Evolutionary conservation across 2,888 invertebrate genomes (phyloP).

Genomic region (Marronus borbonicus): DNA sequence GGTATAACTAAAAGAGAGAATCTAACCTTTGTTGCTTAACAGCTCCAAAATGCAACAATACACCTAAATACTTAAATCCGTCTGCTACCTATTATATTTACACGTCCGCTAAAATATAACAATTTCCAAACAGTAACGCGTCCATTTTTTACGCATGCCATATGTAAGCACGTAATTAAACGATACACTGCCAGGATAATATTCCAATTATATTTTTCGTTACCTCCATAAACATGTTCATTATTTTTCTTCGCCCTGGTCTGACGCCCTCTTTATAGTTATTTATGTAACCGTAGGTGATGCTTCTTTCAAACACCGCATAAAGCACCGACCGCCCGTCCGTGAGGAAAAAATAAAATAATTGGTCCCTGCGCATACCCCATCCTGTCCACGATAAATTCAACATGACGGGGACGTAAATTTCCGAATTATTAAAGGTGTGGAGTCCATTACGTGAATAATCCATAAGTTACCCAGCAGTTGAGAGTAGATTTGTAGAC

Average conservation of each 20-base stretch:
- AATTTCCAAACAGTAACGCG: not conserved
- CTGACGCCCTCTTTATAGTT: constrained; percentile 45
- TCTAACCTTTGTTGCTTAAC: no score
- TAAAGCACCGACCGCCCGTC: constrained; percentile 27
- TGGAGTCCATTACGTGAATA: constrained; percentile 46
- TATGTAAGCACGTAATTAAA: constrained; percentile 30
- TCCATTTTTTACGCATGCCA: constrained; percentile 8
- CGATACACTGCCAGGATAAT: constrained; percentile 28
- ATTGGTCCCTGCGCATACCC: constrained; percentile 39
- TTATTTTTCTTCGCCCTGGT: constrained; percentile 31
- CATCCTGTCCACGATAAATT: constrained; percentile 34
- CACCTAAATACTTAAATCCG: no score
- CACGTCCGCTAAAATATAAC: not conserved
- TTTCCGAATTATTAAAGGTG: constrained; percentile 47
- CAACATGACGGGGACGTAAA: constrained; percentile 42
- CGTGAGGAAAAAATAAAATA: constrained; percentile 42
- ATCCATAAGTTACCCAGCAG: constrained; percentile 44
- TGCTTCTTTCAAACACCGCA: constrained; percentile 41
- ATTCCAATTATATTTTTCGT: constrained; percentile 43
- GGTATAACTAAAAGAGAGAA: no score
- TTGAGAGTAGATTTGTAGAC: constrained; percentile 32
- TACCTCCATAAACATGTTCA: constrained; percentile 46
- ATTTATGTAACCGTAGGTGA: constrained; percentile 39
- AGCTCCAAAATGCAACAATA: no score
- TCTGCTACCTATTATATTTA: not conserved